A percentile compares a stretch with the other conserved stretches of the same genome.
phyloP scores from a whole-genome alignment of 2,113 vertebrate species.

The Prinia subflava region DNA sequence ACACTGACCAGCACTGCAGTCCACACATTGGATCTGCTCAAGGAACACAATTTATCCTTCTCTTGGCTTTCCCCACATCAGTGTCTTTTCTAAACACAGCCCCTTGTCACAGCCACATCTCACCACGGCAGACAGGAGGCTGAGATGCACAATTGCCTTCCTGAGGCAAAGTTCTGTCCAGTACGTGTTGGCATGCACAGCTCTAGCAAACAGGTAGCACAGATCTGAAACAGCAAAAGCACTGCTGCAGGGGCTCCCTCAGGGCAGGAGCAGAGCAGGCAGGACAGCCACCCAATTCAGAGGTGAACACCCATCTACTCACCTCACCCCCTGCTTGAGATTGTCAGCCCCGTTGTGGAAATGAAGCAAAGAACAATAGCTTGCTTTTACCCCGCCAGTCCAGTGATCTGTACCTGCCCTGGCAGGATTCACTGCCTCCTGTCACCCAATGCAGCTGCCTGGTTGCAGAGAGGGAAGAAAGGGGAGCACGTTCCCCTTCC shows the following conservation, averaged over 20 bases:
- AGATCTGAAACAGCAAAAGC: not conserved
- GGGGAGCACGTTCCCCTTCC: not conserved
- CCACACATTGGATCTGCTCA: not conserved
- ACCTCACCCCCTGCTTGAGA: not conserved
- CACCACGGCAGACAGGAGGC: not conserved
- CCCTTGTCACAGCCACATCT: not conserved
- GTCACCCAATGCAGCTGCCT: not conserved
- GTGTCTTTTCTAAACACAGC: too few relatives aligned
- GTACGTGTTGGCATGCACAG: fast-evolving
- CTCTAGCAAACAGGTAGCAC: not conserved
- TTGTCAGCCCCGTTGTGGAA: not conserved
- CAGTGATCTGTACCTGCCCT: not conserved
- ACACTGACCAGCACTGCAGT: not conserved
- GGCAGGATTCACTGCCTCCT: not conserved
- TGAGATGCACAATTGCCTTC: not conserved
- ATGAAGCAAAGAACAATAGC: not conserved
- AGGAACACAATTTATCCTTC: not conserved
- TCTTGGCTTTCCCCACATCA: not conserved
- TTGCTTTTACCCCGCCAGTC: not conserved
- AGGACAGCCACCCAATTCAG: not conserved
- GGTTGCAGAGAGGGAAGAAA: not conserved
- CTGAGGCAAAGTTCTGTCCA: not conserved
- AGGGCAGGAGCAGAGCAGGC: not conserved
- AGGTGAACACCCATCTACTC: not conserved
- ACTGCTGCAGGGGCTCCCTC: not conserved